A percentile compares a stretch with the other conserved stretches of the same genome.
phyloP scores from a whole-genome alignment of 2,888 invertebrate genomes.

The Lagria hirta region DNA sequence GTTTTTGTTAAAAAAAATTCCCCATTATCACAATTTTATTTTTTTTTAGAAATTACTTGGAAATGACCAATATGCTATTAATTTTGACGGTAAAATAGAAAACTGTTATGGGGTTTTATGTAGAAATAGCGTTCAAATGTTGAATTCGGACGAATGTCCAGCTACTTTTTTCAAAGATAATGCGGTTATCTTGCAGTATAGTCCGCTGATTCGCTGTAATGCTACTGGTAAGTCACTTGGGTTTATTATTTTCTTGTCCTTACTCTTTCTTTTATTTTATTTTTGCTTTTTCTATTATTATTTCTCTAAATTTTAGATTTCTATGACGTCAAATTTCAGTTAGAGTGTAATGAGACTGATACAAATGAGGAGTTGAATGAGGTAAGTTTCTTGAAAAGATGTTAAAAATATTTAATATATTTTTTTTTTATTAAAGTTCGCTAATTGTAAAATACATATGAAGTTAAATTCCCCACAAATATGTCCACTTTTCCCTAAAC shows the following conservation, averaged over 20 bases:
- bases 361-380: neutral
- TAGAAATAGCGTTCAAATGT: conserved; percentile 2
- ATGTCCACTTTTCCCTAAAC: conserved; percentile 8
- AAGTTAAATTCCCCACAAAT: conserved; percentile 7
- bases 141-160: conserved; percentile 2
- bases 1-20: neutral
- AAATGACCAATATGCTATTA: conserved; percentile 1
- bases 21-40: neutral
- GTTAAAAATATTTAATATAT: conserved; percentile 1
- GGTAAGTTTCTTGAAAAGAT: neutral
- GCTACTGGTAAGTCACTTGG: conserved; percentile 6
- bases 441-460: conserved; percentile 1
- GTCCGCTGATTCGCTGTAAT: neutral
- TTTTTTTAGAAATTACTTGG: conserved; percentile 3
- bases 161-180: conserved; percentile 1
- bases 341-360: conserved; percentile 8
- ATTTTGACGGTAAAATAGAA: conserved; percentile 3
- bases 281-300: neutral
- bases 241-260: conserved; percentile 1
- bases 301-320: conserved; percentile 4
- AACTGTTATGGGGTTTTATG: conserved; percentile 7
- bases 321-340: conserved; percentile 1
- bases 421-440: conserved; percentile 3
- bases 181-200: conserved; percentile 1
- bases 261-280: neutral